phyloP scores from a whole-genome alignment of 1,140 invertebrate genomes.

The Drosophila kohkoa region DNA sequence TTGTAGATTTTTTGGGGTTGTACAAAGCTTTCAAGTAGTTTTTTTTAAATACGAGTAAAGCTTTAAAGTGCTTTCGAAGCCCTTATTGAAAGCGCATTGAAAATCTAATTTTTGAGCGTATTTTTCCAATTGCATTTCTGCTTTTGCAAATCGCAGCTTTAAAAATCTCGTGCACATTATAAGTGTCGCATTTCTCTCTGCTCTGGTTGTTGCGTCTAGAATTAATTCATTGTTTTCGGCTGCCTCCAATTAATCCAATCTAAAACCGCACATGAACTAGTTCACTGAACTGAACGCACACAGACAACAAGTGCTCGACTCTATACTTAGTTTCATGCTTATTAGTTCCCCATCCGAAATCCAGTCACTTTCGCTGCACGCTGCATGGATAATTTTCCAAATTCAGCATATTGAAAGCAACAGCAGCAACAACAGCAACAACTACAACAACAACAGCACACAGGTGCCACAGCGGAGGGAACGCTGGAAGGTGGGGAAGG shows the following conservation, averaged over 20 bases:
- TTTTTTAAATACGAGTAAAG: no score
- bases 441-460: slow-evolving; percentile 6
- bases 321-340: slow-evolving; percentile 36
- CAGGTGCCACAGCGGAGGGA: slow-evolving; percentile 32
- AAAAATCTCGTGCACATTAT: no score
- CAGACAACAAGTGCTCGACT: not conserved
- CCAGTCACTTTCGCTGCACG: slow-evolving; percentile 30
- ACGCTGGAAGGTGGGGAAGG: no score
- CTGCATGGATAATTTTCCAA: slow-evolving; percentile 42
- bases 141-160: no score
- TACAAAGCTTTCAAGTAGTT: no score
- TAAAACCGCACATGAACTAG: slow-evolving; percentile 28
- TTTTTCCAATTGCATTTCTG: no score
- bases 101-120: no score
- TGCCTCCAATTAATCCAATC: slow-evolving; percentile 14
- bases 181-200: no score
- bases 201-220: no score
- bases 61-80: no score
- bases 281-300: slow-evolving; percentile 25
- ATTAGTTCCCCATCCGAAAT: slow-evolving; percentile 38
- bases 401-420: slow-evolving; percentile 41
- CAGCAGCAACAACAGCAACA: slow-evolving; percentile 6
- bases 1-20: no score
- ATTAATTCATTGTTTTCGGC: slow-evolving; percentile 3
- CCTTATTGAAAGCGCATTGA: no score